Conservation (phyloP, 2,888 invertebrate species). For the Herminia tarsipennalis region DNA sequence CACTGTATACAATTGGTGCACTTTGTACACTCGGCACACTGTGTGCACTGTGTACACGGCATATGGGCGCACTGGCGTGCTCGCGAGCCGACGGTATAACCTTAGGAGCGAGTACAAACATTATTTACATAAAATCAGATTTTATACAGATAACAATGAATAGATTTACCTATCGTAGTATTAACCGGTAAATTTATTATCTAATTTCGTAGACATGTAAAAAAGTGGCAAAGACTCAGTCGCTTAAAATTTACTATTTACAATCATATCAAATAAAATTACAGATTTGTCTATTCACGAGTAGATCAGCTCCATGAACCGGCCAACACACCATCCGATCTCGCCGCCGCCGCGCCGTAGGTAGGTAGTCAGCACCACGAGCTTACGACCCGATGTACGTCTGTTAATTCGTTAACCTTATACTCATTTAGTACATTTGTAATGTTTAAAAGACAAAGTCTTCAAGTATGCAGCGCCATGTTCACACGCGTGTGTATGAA, state of each 20-base stretch:
- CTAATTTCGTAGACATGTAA: slow-evolving; percentile 79
- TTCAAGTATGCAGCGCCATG: too few species aligned
- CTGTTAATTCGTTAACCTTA: too few species aligned
- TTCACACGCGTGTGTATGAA: not conserved
- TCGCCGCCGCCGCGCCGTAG: not conserved
- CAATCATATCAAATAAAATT: slow-evolving; percentile 48
- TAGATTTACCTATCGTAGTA: slow-evolving; percentile 53
- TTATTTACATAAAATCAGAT: slow-evolving; percentile 71
- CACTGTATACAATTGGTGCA: too few species aligned
- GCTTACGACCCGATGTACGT: not conserved
- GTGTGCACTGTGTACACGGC: too few species aligned
- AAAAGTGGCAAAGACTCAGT: slow-evolving; percentile 84
- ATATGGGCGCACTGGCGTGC: slow-evolving; percentile 9
- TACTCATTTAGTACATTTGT: too few species aligned
- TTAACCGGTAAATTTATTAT: slow-evolving; percentile 53
- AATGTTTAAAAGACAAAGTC: not conserved
- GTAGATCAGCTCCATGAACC: slow-evolving; percentile 3
- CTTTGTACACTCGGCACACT: too few species aligned
- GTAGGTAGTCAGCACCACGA: not conserved
- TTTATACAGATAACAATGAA: slow-evolving; percentile 64
- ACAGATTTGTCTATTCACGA: slow-evolving; percentile 24
- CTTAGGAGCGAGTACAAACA: slow-evolving; percentile 69
- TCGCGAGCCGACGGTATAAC: slow-evolving; percentile 48
- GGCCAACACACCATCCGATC: slow-evolving; percentile 19
- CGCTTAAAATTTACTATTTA: slow-evolving; percentile 79